Base-by-base conservation (phyloP, 2,888 invertebrate genomes). In the Dascillus cervinus region DNA sequence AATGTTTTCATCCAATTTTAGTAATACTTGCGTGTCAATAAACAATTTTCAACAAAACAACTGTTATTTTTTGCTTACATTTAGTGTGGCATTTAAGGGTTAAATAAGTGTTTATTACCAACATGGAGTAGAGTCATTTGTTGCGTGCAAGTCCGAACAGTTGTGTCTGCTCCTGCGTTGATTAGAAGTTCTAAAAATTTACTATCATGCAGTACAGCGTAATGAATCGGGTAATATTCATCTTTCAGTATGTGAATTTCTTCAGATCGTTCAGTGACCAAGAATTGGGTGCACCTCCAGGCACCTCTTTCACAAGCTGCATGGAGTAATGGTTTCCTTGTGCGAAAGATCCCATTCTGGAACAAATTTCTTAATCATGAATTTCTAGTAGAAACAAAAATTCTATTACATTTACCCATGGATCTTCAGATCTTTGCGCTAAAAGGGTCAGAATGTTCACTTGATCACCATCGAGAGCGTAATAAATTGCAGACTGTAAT, bases 141-240 rank as follows among this genome's bases (percentile, higher is more conserved):
- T 59, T 79, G 79, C 4, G 76, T 80, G 48, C 73, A 77, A 9
- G 82, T 81, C 29, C 75, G 66, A 2, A 80, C 80, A 3, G 75
- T 77, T 1, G 80, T 78, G 37, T 77, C 73, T 13, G 82, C 82
- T n/a, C 82, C 82, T 52, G 75, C 75, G 38, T 70, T 69, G 38
- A 77, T 75, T 23, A 79, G 60, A 37, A 77, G 58, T 50, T 79
- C 77, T 26, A 81, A 66, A 60, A 82, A 82, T 50, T 77, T 73
- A 26, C 75, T 72, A 43, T 82, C 80, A 56, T 83, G 82, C 13
- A 80, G 67, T 10, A 81, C 81, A 8, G 82, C 78, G 53, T 81
- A 79, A 58, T 83, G 79, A 35, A 84, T 77, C n/a, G 84, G 83
- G 58, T 79, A 82, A 58, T 82, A 82, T 62, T 82, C 83, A 52